Evolutionary conservation across 2,113 vertebrate species (phyloP).

Genomic region (Pelodiscus sinensis): DNA sequence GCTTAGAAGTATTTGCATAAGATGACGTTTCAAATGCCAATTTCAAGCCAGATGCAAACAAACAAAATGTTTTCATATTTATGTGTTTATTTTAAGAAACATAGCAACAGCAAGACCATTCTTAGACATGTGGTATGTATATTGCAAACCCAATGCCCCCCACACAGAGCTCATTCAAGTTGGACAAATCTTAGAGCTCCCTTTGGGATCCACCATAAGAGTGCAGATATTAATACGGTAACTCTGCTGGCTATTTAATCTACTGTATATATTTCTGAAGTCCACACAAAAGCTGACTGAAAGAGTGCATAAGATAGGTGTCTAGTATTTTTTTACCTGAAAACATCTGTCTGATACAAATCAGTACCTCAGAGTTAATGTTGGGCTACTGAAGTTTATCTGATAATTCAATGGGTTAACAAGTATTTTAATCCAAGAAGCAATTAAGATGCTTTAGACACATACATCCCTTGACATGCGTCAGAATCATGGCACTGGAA

Average conservation of each 20-base stretch:
- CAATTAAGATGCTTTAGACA: background rate
- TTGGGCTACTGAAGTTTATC: background rate
- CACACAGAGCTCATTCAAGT: accelerated
- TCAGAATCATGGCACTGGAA: background rate
- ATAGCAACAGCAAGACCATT: background rate
- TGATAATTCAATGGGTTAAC: background rate
- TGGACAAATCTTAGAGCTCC: background rate
- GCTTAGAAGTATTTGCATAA: background rate
- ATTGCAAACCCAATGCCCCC: background rate
- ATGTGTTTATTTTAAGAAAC: background rate
- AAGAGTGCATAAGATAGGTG: background rate
- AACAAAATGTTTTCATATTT: background rate
- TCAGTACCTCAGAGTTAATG: background rate
- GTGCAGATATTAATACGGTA: background rate
- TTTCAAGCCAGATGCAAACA: background rate
- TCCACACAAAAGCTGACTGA: background rate
- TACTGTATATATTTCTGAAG: background rate
- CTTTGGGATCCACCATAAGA: background rate
- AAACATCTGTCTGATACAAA: background rate
- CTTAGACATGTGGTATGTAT: background rate
- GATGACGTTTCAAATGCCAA: accelerated
- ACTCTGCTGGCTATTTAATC: background rate
- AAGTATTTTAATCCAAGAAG: background rate
- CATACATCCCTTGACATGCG: background rate
- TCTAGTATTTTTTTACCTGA: background rate